Evolutionary conservation across 2,888 invertebrate species (phyloP).

Genomic region (Clusia tigrina): DNA sequence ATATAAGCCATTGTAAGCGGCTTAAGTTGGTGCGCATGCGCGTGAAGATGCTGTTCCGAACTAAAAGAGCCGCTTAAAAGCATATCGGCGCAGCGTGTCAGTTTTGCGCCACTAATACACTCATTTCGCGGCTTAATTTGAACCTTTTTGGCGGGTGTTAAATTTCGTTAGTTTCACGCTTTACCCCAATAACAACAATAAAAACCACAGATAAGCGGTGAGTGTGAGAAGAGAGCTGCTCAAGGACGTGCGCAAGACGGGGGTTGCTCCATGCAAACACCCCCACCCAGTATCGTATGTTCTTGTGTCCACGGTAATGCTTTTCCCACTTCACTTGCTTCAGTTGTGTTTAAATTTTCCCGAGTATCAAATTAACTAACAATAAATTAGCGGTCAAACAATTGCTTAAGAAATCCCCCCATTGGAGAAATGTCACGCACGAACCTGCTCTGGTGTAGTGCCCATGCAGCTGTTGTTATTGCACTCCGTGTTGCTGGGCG

Average conservation of each 20-base stretch:
- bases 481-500: neutral
- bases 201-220: neutral
- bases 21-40: neutral
- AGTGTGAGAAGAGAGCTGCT: slow-evolving; percentile 14
- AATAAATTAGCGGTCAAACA: too few relatives aligned
- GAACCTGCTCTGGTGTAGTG: neutral
- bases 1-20: slow-evolving; percentile 6
- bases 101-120: slow-evolving; percentile 3
- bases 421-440: too few relatives aligned
- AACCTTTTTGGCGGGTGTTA: slow-evolving; percentile 37
- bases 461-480: neutral
- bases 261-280: too few relatives aligned
- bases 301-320: too few relatives aligned
- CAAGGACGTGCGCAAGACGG: too few relatives aligned
- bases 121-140: slow-evolving; percentile 35
- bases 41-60: neutral
- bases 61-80: neutral
- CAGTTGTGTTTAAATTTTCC: too few relatives aligned
- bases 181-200: slow-evolving; percentile 10
- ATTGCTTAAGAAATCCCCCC: neutral
- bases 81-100: neutral
- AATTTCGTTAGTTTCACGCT: slow-evolving; percentile 26
- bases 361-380: too few relatives aligned
- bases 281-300: too few relatives aligned
- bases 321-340: too few relatives aligned